These are phyloP conservation scores for Etheostoma nigrum DNA, from an alignment of 2,797 vertebrate genomes.

Conservation along the genomic window DNA sequence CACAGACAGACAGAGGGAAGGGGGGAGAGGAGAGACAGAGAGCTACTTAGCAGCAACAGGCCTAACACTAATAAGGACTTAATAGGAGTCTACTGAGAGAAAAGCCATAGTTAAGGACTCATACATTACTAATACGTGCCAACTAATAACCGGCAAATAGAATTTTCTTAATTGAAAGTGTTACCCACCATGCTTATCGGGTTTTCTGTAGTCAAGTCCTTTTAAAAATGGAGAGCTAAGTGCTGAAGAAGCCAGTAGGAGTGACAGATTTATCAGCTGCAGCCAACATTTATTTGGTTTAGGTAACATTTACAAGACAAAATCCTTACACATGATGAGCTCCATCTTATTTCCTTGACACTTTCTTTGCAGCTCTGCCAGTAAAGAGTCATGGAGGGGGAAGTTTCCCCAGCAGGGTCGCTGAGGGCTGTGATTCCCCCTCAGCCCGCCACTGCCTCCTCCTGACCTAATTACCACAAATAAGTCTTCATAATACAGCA, in stretches of 20 bases:
- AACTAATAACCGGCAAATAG: conserved; percentile 47
- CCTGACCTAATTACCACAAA: conserved; percentile 67
- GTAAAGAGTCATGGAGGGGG: conserved; percentile 30
- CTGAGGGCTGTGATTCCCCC: conserved; percentile 55
- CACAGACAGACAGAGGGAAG: too few species aligned
- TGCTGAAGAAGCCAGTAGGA: conserved; percentile 1
- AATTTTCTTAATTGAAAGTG: conserved; percentile 54
- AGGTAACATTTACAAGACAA: conserved; percentile 30
- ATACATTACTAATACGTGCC: conserved; percentile 34
- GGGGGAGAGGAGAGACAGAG: too few species aligned
- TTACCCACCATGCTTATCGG: conserved; percentile 13
- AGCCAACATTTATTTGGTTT: conserved; percentile 37
- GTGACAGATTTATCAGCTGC: conserved; percentile 22
- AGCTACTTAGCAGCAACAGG: too few species aligned
- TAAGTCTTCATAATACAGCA: conserved; percentile 59
- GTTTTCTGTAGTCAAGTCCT: background rate
- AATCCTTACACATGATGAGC: conserved; percentile 39
- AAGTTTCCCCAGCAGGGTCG: conserved; percentile 51
- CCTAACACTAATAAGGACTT: background rate
- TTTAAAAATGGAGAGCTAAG: conserved; percentile 16
- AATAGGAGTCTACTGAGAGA: conserved; percentile 11
- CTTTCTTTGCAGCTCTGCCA: conserved; percentile 29
- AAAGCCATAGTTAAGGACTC: conserved; percentile 40
- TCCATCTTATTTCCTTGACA: conserved; percentile 13
- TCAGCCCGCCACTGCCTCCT: conserved; percentile 56